Evolutionary conservation across 2,113 vertebrate genomes (phyloP).

Genomic region (Labeo catla): DNA sequence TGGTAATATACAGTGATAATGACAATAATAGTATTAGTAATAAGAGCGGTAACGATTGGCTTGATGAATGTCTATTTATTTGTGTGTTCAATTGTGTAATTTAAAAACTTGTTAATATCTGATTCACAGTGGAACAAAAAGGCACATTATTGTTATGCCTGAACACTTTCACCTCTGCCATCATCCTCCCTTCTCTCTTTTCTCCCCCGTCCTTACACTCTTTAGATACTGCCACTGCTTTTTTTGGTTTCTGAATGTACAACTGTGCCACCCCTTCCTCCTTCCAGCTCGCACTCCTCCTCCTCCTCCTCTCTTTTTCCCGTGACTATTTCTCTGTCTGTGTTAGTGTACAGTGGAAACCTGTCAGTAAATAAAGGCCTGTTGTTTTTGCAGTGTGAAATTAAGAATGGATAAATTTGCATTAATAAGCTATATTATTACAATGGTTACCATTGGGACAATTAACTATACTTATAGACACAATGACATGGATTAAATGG

Average conservation of each 20-base stretch:
- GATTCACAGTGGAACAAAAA: constrained; percentile 71
- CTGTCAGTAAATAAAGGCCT: constrained; percentile 81
- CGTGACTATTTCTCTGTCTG: constrained; percentile 80
- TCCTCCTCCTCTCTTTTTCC: constrained; percentile 54
- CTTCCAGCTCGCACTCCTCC: constrained; percentile 55
- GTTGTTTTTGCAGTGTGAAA: constrained; percentile 79
- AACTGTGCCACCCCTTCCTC: constrained; percentile 66
- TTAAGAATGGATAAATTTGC: constrained; percentile 78
- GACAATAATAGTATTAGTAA: constrained; percentile 71
- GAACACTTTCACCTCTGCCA: constrained; percentile 48
- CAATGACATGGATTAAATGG: constrained; percentile 71
- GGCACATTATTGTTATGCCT: constrained; percentile 73
- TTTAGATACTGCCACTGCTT: constrained; percentile 47
- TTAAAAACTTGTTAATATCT: constrained; percentile 75
- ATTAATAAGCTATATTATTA: constrained; percentile 79
- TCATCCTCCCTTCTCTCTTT: constrained; percentile 42
- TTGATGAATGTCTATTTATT: constrained; percentile 81
- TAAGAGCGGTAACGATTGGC: constrained; percentile 76
- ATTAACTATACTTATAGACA: constrained; percentile 77
- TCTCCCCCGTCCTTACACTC: constrained; percentile 36
- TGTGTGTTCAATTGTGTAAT: constrained; percentile 81
- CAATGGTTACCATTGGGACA: constrained; percentile 73
- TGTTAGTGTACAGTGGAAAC: constrained; percentile 83
- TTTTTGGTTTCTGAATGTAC: constrained; percentile 70
- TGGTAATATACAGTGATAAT: constrained; percentile 60